Base-by-base conservation (phyloP, 2,888 invertebrate species). In the Amiota minor region DNA sequence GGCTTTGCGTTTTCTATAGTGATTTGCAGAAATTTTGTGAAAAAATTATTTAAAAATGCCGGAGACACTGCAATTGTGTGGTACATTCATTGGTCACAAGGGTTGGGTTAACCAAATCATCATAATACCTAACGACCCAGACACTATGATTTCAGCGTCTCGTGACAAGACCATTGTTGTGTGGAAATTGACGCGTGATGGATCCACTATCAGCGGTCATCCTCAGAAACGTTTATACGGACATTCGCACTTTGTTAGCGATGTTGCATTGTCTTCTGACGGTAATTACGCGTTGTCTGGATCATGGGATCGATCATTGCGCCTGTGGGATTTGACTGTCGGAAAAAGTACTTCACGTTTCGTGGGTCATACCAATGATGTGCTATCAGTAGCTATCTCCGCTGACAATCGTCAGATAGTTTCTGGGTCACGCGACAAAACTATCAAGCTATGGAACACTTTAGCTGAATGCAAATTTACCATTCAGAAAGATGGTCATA, bases 91-190 rank as follows among this genome's bases (percentile, higher is more conserved):
- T 87, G 99, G 98, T 59, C 99, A 99, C 91, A 97, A 96, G 93
- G 98, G 97, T 82, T 98, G 98, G 98, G 98, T 99, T 84, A 99
- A 98, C 70, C 99, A 99, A 93, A 98, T 99, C 88, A 98, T 98
- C 64, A 98, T 98, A 72, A 98, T 97, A 89, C 97, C 98, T 11
- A 97, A 97, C 92, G 97, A 96, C 91, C 98, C 98, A 76, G 98
- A 99, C 89, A 97, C 97, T 93, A 97, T 99, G 90, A 92, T 98
- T 90, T 98, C 98, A 56, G 95, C 98, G 79, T 98, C 98, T 47
- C 70, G 89, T 95, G 95, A 95, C 90, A 95, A 95, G 89, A 95
- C 97, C 75, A 91, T 99, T 83, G 98, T 99, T 86, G 95, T 98
- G 73, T 99, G 99, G 99, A 97, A 98, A 88, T 91, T 99, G 90